Evolutionary conservation across 2,797 vertebrate species (phyloP).

Genomic region (Varecia variegata): DNA sequence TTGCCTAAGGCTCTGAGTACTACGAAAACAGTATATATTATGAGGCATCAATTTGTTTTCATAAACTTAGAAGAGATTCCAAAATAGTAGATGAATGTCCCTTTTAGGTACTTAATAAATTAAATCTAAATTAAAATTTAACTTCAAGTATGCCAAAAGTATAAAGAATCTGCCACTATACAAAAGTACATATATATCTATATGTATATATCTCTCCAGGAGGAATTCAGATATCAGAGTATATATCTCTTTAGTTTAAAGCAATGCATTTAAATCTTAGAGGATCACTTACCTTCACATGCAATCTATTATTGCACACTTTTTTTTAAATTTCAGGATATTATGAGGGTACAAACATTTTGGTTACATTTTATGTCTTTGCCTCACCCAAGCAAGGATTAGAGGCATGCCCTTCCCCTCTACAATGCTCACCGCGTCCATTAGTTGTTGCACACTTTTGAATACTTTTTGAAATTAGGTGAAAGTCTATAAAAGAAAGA

Average conservation of each 20-base stretch:
- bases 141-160: background rate
- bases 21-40: background rate
- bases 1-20: background rate
- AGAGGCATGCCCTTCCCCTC: no score
- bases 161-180: background rate
- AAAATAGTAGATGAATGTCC: background rate
- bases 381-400: no score
- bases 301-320: background rate
- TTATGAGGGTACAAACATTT: no score
- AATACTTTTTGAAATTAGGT: background rate
- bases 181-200: background rate
- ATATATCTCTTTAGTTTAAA: background rate
- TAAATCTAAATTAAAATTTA: background rate
- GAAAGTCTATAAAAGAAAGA: background rate
- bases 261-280: constrained; percentile 9
- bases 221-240: background rate
- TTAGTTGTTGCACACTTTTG: background rate
- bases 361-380: no score
- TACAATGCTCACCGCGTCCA: no score
- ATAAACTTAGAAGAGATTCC: background rate
- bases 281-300: background rate
- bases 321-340: background rate
- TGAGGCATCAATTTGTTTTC: background rate
- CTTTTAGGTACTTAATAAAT: background rate
- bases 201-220: background rate